Evolutionary conservation across 2,888 invertebrate species (phyloP).

Genomic region (Apoderus coryli): DNA sequence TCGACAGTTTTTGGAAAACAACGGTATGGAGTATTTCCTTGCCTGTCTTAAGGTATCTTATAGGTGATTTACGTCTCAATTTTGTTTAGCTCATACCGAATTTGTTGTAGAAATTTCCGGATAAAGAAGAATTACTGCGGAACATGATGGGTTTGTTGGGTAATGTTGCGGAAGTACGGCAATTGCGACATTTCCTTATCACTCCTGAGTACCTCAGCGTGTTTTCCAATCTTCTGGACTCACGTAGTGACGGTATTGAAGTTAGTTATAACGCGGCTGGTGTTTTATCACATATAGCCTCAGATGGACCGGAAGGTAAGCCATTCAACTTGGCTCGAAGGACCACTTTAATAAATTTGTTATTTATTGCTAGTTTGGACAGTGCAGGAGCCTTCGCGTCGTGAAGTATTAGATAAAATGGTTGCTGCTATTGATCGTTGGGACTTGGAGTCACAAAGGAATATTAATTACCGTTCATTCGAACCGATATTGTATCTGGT

Average conservation of each 20-base stretch:
- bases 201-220: conserved; percentile 69
- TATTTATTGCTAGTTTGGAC: no score
- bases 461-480: conserved; percentile 94
- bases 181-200: conserved; percentile 71
- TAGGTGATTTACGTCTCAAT: conserved; percentile 5
- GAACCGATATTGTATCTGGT: conserved; percentile 83
- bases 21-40: conserved; percentile 83
- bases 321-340: no score
- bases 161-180: conserved; percentile 88
- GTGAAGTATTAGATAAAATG: conserved; percentile 59
- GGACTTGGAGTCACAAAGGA: conserved; percentile 75
- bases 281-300: conserved; percentile 81
- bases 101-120: conserved; percentile 58
- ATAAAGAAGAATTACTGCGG: conserved; percentile 77
- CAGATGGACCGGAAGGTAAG: conserved; percentile 73
- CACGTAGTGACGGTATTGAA: conserved; percentile 87
- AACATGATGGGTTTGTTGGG: conserved; percentile 98
- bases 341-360: no score
- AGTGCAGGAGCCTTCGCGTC: conserved; percentile 52
- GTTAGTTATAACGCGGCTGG: conserved; percentile 92
- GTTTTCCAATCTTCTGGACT: conserved; percentile 74
- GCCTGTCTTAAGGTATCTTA: conserved; percentile 64
- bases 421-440: conserved; percentile 71
- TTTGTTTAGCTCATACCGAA: not conserved
- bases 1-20: conserved; percentile 70